These are phyloP conservation scores for Cylindroiulus punctatus DNA, from an alignment of 2,888 invertebrate species.

Conservation along the genomic window DNA sequence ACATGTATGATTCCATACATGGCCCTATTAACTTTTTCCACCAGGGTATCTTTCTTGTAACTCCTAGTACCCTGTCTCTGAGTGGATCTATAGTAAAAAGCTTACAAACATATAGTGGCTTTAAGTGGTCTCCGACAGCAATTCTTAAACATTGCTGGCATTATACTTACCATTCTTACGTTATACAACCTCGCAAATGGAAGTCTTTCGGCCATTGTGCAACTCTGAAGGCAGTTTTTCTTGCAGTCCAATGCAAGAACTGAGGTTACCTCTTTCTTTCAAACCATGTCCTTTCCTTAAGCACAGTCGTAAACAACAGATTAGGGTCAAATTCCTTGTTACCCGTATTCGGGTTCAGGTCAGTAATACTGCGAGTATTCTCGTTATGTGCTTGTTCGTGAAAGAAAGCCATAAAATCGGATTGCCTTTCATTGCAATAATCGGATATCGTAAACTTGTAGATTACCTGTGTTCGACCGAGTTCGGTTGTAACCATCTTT, in stretches of 20 bases:
- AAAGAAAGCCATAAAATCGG: slow-evolving; percentile 7
- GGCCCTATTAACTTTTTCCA: no score
- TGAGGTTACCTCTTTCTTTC: background rate
- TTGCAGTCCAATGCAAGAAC: background rate
- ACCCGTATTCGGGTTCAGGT: background rate
- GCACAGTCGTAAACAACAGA: background rate
- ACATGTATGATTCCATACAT: no score
- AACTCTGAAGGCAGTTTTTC: background rate
- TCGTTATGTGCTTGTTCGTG: background rate
- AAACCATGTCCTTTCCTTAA: background rate
- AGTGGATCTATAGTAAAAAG: background rate
- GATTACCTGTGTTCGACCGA: background rate
- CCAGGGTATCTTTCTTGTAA: no score
- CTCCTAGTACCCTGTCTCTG: background rate
- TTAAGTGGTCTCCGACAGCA: background rate
- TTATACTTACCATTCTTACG: background rate
- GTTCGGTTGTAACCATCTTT: background rate
- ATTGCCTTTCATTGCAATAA: background rate
- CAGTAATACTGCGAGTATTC: background rate
- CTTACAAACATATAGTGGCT: background rate
- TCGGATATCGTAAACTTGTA: slow-evolving; percentile 9
- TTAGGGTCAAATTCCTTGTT: slow-evolving; percentile 3
- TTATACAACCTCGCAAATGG: background rate
- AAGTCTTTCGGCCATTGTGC: background rate
- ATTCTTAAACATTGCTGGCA: background rate